Evolutionary conservation across 2,888 invertebrate species (phyloP).

Genomic region (Phortica magna): DNA sequence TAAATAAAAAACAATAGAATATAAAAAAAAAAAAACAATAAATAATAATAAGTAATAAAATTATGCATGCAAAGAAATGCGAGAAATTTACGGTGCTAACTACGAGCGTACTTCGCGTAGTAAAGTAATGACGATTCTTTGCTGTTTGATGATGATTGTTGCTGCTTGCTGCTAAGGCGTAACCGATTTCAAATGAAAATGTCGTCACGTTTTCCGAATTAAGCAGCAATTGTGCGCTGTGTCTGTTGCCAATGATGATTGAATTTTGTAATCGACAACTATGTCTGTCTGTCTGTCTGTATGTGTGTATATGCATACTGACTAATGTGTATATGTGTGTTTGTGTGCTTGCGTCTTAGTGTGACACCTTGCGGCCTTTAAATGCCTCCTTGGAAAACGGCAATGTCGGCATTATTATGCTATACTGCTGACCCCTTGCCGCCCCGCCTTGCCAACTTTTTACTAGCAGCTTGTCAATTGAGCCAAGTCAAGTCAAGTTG

Average conservation of each 20-base stretch:
- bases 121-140: conserved; percentile 37
- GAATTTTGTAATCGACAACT: conserved; percentile 37
- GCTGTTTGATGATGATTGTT: conserved; percentile 31
- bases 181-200: conserved; percentile 52
- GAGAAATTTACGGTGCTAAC: not conserved
- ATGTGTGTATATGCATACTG: too few relatives aligned
- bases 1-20: not conserved
- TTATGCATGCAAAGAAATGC: conserved; percentile 7
- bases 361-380: conserved; percentile 57
- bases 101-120: not conserved
- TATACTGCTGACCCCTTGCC: too few relatives aligned
- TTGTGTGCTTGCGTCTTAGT: not conserved
- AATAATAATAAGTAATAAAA: too few relatives aligned
- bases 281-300: not conserved
- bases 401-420: not conserved
- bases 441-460: too few relatives aligned
- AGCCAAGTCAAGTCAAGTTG: too few relatives aligned
- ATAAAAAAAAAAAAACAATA: too few relatives aligned
- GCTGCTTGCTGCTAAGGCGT: conserved; percentile 40
- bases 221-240: conserved; percentile 64
- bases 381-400: not conserved
- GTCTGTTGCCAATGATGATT: conserved; percentile 44
- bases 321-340: too few relatives aligned
- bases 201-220: conserved; percentile 75
- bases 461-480: not conserved